A percentile compares a stretch with the other conserved stretches of the same genome.
phyloP scores from a whole-genome alignment of 2,113 vertebrate genomes.

The Nesospiza acunhae region DNA sequence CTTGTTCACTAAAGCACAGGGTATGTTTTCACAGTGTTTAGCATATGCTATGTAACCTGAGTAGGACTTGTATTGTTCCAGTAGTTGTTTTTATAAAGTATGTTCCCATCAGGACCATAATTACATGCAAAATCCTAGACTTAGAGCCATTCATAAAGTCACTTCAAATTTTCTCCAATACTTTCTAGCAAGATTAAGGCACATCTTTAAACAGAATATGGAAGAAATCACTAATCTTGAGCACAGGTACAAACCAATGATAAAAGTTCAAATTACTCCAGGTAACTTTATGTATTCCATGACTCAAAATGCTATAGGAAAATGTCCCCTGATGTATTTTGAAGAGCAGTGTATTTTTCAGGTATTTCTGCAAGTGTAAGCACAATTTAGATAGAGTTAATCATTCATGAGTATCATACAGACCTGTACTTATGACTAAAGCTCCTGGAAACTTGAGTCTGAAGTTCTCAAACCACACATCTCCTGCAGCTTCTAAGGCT shows the following conservation, averaged over 20 bases:
- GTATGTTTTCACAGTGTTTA: slow-evolving; percentile 86
- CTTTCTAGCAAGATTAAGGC: neutral
- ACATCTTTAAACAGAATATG: neutral
- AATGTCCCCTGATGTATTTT: neutral
- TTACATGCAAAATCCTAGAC: slow-evolving; percentile 86
- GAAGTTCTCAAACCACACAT: slow-evolving; percentile 40
- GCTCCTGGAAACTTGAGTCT: slow-evolving; percentile 59
- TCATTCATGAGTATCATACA: slow-evolving; percentile 57
- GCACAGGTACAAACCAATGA: neutral
- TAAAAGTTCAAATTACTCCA: slow-evolving; percentile 7
- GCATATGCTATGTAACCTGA: slow-evolving; percentile 89
- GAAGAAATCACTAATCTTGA: neutral
- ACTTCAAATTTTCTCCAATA: slow-evolving; percentile 33
- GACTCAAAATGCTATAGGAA: neutral
- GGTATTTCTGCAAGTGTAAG: slow-evolving; percentile 36
- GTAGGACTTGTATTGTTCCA: slow-evolving; percentile 73
- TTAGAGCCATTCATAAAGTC: slow-evolving; percentile 74
- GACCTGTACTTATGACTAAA: slow-evolving; percentile 59
- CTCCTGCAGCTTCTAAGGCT: neutral
- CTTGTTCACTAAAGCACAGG: slow-evolving; percentile 89
- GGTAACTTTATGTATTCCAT: neutral
- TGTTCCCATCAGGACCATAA: slow-evolving; percentile 88
- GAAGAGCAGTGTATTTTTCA: slow-evolving; percentile 26
- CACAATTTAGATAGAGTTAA: slow-evolving; percentile 29
- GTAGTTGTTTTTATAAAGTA: slow-evolving; percentile 80